A percentile compares a stretch with the other conserved stretches of the same genome.
phyloP scores from a whole-genome alignment of 1,140 invertebrate species.

The Plutomurus gul region DNA sequence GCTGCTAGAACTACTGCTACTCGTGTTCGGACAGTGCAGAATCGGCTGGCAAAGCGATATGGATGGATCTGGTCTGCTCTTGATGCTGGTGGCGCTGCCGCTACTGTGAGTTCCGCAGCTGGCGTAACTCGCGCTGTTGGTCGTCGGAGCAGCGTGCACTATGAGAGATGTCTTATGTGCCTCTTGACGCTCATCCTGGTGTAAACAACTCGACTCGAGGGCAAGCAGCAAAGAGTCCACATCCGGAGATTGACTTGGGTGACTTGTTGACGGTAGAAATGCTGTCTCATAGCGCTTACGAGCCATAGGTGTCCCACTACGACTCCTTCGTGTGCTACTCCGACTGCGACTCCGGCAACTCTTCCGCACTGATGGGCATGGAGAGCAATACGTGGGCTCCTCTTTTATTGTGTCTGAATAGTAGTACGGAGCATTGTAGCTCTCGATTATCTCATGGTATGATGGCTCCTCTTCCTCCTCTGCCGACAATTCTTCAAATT shows the following conservation, averaged over 20 bases:
- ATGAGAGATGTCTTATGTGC: not conserved
- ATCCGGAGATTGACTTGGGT: slow-evolving; percentile 38
- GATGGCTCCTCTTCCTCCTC: slow-evolving; percentile 33
- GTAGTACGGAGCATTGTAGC: slow-evolving; percentile 51
- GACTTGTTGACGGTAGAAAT: slow-evolving; percentile 46
- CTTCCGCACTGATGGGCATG: not conserved
- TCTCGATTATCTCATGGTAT: slow-evolving; percentile 46
- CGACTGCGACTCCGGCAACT: not conserved
- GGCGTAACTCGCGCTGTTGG: not conserved
- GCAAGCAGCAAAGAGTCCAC: slow-evolving; percentile 47
- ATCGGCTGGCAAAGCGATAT: slow-evolving; percentile 22
- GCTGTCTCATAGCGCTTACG: slow-evolving; percentile 53
- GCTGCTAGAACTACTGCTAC: not conserved
- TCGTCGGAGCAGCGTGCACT: not conserved
- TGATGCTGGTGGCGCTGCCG: not conserved
- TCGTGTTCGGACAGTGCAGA: slow-evolving; percentile 9
- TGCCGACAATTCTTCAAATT: not conserved
- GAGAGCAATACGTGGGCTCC: slow-evolving; percentile 38
- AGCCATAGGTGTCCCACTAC: slow-evolving; percentile 42
- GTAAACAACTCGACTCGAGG: slow-evolving; percentile 45
- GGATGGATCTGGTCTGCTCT: slow-evolving; percentile 38
- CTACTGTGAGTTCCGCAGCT: not conserved
- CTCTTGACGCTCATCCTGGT: slow-evolving; percentile 34
- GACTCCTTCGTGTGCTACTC: not conserved
- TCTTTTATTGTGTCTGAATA: slow-evolving; percentile 50